phyloP scores from a whole-genome alignment of 2,888 invertebrate genomes.

The Galerucella calmariensis region DNA sequence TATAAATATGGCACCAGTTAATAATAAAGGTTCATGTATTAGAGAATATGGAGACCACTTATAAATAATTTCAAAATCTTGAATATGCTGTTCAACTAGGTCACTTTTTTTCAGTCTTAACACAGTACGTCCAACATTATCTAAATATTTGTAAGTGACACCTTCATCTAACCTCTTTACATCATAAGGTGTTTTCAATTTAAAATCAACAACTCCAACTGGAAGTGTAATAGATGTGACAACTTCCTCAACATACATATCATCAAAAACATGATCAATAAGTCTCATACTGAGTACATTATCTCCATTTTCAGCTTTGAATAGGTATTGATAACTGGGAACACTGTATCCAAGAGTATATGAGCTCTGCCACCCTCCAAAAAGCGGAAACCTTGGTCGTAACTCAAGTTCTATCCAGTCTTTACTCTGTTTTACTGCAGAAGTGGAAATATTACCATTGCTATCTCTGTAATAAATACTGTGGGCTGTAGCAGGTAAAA shows the following conservation, averaged over 20 bases:
- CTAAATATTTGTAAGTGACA: slow-evolving; percentile 92
- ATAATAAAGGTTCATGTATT: slow-evolving; percentile 92
- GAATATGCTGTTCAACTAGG: slow-evolving; percentile 95
- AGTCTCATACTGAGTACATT: slow-evolving; percentile 92
- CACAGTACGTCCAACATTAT: slow-evolving; percentile 91
- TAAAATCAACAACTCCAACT: slow-evolving; percentile 87
- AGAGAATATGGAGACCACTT: slow-evolving; percentile 86
- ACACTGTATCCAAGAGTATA: slow-evolving; percentile 94
- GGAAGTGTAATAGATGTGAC: slow-evolving; percentile 92
- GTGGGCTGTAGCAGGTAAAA: slow-evolving; percentile 86
- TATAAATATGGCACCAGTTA: slow-evolving; percentile 87
- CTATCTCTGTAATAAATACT: slow-evolving; percentile 98
- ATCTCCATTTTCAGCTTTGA: slow-evolving; percentile 76
- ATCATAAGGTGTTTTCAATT: slow-evolving; percentile 83
- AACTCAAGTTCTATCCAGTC: slow-evolving; percentile 96
- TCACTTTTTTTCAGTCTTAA: slow-evolving; percentile 84
- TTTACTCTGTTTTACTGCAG: slow-evolving; percentile 86
- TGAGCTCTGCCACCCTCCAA: slow-evolving; percentile 99
- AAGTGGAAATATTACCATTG: slow-evolving; percentile 99
- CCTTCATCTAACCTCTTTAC: slow-evolving; percentile 80
- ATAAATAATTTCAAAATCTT: slow-evolving; percentile 91
- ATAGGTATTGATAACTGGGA: slow-evolving; percentile 96
- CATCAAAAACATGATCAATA: slow-evolving; percentile 97
- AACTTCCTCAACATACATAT: slow-evolving; percentile 93
- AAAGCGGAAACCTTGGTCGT: slow-evolving; percentile 96